A percentile compares a stretch with the other conserved stretches of the same genome.
These are phyloP conservation scores for Drosophila basisetae DNA, from an alignment of 2,888 invertebrate species.

Conservation along the genomic window DNA sequence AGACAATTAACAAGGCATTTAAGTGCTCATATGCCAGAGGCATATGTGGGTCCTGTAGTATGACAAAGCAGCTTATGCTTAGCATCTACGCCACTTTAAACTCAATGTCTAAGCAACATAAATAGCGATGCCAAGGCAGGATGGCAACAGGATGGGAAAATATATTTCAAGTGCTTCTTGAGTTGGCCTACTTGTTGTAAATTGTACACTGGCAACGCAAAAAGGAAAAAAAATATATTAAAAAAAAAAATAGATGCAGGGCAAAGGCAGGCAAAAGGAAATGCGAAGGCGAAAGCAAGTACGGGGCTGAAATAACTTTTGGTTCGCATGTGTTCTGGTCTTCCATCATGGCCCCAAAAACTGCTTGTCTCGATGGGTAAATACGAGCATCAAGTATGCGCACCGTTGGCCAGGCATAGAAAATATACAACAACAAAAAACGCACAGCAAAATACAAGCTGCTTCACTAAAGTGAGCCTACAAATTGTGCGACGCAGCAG, in stretches of 20 bases:
- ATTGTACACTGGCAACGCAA: conserved; percentile 37
- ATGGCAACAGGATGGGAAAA: conserved; percentile 38
- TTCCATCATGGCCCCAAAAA: conserved; percentile 66
- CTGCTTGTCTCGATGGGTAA: conserved; percentile 20
- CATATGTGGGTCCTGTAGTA: conserved; percentile 1
- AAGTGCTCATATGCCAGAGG: conserved; percentile 16
- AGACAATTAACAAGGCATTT: conserved; percentile 47
- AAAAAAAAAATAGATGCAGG: background rate
- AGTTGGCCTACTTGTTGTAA: conserved; percentile 77
- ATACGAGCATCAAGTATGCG: conserved; percentile 72
- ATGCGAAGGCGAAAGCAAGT: conserved; percentile 32
- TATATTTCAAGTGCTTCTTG: conserved; percentile 76
- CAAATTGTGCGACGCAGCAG: conserved; percentile 41
- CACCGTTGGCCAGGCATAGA: conserved; percentile 61
- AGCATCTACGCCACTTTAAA: conserved; percentile 56
- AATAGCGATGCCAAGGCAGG: conserved; percentile 34
- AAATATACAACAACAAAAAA: background rate
- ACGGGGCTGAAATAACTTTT: conserved; percentile 56
- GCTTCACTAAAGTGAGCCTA: conserved; percentile 52
- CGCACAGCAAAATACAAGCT: conserved; percentile 31
- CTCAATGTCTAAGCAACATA: conserved; percentile 56
- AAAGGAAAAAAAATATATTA: background rate
- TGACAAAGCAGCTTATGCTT: conserved; percentile 57
- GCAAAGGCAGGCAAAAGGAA: background rate
- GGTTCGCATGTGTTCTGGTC: conserved; percentile 81